Base-by-base conservation (phyloP, 2,113 vertebrate species). In the Dicaeum eximium region DNA sequence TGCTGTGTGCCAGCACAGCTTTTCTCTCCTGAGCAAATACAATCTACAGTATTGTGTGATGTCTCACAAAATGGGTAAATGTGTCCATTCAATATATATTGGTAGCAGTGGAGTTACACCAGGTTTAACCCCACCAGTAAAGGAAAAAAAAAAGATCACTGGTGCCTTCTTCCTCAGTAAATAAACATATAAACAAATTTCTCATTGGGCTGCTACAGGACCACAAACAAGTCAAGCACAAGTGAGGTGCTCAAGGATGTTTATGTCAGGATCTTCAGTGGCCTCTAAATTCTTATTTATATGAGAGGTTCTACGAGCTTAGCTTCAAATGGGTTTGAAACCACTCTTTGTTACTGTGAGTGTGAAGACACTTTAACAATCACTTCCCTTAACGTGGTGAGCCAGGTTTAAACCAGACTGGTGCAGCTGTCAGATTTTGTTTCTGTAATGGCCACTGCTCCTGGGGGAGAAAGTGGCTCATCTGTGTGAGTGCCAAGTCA, bases 211-310 rank as follows among this genome's bases (percentile, higher is more conserved):
- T 91, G 72, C 69, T 64, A 45, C 27, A 84, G 53, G n/a, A 84
- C 47, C 38, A 79, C 37, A 60, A 42, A 87, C 24, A 71, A 81
- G 85, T 53, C 65, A 79, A 58, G 31, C 25, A 79, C 44, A 83
- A 71, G 45, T 22, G 47, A 56, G 64, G 62, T 33, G 64, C 50
- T 80, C 54, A 81, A 33, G 25, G 40, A 85, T 53, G 53, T 67
- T 75, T 67, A 58, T 11, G 15, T 69, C 19, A 89, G 44, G 45
- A 75, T 51, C 61, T 67, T 87, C 44, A 48, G 44, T 37, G 37
- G 17, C n/a, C 80, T 25, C 48, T 79, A 84, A 90, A 79, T 28
- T 11, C 48, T 56, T 74, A 89, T 33, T 88, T 83, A 77, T 38
- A 73, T 6, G 28, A 79, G 47, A 53, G 2, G 19, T 23, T 75